phyloP scores from a whole-genome alignment of 2,797 vertebrate genomes.

The Chelonia mydas region DNA sequence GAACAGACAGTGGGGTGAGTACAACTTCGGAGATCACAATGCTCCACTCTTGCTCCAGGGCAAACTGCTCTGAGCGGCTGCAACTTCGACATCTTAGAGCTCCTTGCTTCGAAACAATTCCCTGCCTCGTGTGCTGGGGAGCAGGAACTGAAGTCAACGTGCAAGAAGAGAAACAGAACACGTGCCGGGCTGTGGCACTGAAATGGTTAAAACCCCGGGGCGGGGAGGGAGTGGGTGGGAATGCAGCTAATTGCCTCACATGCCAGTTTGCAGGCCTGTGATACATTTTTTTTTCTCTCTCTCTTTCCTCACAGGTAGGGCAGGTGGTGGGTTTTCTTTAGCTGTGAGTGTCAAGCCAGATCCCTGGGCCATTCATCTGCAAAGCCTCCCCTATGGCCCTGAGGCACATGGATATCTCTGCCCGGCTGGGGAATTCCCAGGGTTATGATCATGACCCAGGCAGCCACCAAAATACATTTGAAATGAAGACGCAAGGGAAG shows the following conservation, averaged over 20 bases:
- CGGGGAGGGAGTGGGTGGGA: too few species aligned
- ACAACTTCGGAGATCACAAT: too few species aligned
- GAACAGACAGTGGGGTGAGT: neutral
- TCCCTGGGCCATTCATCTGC: neutral
- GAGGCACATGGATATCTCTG: neutral
- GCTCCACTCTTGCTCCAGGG: neutral
- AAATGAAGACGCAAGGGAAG: neutral
- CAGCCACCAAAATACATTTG: neutral
- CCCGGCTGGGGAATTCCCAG: neutral
- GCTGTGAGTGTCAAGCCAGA: neutral
- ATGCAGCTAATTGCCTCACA: neutral
- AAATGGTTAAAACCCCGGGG: neutral
- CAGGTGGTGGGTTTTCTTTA: neutral
- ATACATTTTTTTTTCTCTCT: neutral
- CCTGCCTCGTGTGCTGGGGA: neutral
- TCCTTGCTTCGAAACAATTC: neutral
- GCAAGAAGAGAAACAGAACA: neutral
- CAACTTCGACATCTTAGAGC: neutral
- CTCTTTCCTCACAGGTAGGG: neutral
- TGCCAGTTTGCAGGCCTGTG: too few species aligned
- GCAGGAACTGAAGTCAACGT: neutral
- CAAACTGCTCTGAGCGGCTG: neutral
- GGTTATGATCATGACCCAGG: neutral
- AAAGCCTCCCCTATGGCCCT: neutral
- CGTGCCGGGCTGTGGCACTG: neutral